Conservation (phyloP, 1,140 invertebrate genomes). For the Piezodorus guildinii region DNA sequence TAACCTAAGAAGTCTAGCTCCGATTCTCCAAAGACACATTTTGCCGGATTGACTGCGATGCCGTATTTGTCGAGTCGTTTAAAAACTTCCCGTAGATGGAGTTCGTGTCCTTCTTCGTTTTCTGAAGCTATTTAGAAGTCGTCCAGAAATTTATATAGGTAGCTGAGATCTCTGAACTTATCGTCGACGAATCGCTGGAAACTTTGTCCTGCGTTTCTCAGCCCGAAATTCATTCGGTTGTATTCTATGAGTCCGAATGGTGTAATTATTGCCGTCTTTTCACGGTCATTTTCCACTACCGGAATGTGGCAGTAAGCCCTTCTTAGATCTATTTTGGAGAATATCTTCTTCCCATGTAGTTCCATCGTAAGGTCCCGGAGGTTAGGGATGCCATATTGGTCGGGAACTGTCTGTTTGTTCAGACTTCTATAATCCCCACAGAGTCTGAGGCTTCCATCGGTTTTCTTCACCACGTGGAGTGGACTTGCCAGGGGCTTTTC, state of each 20-base stretch:
- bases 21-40: too few relatives aligned
- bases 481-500: too few relatives aligned
- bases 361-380: neutral
- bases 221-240: neutral
- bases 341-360: neutral
- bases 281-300: neutral
- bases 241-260: constrained; percentile 1
- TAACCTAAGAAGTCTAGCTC: too few relatives aligned
- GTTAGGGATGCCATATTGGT: neutral
- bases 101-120: too few relatives aligned
- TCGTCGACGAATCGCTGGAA: neutral
- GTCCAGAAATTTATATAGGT: neutral
- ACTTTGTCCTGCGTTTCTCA: neutral
- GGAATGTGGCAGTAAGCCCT: neutral
- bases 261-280: constrained; percentile 8
- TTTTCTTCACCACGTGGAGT: too few relatives aligned
- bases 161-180: neutral
- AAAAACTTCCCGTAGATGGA: too few relatives aligned
- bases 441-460: too few relatives aligned
- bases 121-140: neutral
- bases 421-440: too few relatives aligned
- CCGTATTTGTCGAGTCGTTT: too few relatives aligned
- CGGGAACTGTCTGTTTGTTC: neutral
- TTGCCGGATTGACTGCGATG: too few relatives aligned
- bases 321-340: neutral